Conservation (phyloP, 2,888 invertebrate genomes). For the Zelleria hepariella region DNA sequence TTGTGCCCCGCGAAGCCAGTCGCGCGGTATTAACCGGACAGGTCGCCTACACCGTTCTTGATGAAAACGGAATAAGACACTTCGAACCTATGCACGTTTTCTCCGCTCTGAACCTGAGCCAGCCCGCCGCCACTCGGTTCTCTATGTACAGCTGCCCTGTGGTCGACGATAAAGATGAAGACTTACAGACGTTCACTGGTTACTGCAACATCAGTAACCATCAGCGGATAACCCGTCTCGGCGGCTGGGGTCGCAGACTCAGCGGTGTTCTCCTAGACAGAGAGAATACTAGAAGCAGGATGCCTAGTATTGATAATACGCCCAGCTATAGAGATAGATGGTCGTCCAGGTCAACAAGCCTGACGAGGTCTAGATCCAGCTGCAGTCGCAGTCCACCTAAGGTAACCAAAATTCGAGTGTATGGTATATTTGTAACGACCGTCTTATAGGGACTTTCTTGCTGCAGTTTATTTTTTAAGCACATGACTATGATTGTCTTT, state of each 20-base stretch:
- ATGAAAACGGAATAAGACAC: conserved; percentile 81
- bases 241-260: conserved; percentile 56
- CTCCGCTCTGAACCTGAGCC: conserved; percentile 77
- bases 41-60: conserved; percentile 81
- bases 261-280: conserved; percentile 54
- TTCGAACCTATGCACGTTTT: conserved; percentile 84
- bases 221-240: conserved; percentile 58
- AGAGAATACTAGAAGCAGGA: conserved; percentile 53
- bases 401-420: conserved; percentile 34
- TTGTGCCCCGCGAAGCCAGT: conserved; percentile 82
- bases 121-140: conserved; percentile 76
- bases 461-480: too few species aligned
- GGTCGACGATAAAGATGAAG: conserved; percentile 64
- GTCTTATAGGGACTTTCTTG: too few species aligned
- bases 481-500: too few species aligned
- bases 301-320: conserved; percentile 65
- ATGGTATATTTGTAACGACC: neutral
- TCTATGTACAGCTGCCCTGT: conserved; percentile 77
- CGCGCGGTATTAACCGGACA: conserved; percentile 81
- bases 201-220: conserved; percentile 62
- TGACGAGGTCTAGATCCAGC: conserved; percentile 59
- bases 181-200: conserved; percentile 51
- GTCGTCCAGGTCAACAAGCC: conserved; percentile 58
- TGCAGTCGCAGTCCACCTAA: conserved; percentile 63
- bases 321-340: conserved; percentile 57